phyloP scores from a whole-genome alignment of 2,113 vertebrate genomes.

The Psittacara wagleri region DNA sequence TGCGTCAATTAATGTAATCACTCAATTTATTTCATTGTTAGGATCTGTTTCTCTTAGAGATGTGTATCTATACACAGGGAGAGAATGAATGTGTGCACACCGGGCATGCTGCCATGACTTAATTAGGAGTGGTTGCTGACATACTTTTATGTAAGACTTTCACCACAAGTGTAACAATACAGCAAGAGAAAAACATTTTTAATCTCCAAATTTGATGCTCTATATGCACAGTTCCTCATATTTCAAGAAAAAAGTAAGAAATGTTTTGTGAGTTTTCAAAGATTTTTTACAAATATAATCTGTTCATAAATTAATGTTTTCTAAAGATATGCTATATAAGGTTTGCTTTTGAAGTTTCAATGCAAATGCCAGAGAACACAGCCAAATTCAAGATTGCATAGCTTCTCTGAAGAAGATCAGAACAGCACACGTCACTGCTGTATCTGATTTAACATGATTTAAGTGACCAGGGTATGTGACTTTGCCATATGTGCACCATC shows the following conservation, averaged over 20 bases:
- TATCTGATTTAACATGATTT: neutral
- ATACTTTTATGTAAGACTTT: neutral
- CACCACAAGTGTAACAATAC: neutral
- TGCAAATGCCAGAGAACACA: neutral
- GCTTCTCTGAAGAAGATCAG: neutral
- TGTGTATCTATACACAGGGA: conserved; percentile 9
- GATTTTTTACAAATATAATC: neutral
- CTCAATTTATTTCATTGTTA: conserved; percentile 46
- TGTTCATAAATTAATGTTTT: neutral
- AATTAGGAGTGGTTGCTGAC: conserved; percentile 24
- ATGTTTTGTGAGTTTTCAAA: neutral
- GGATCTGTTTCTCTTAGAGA: conserved; percentile 39
- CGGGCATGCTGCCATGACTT: conserved; percentile 26
- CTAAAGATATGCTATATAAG: rapidly evolving
- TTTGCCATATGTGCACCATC: rapidly evolving
- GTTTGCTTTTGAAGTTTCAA: neutral
- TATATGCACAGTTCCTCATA: neutral
- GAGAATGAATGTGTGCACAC: neutral
- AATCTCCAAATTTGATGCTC: neutral
- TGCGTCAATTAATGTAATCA: conserved; percentile 53
- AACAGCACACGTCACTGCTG: neutral
- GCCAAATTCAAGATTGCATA: neutral
- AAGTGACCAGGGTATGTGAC: neutral
- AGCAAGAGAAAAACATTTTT: neutral
- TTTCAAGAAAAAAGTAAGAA: neutral